Evolutionary conservation across 2,888 invertebrate species (phyloP), one percentile per base, ranked within the genome.

Genomic region (Zelleria hepariella): DNA sequence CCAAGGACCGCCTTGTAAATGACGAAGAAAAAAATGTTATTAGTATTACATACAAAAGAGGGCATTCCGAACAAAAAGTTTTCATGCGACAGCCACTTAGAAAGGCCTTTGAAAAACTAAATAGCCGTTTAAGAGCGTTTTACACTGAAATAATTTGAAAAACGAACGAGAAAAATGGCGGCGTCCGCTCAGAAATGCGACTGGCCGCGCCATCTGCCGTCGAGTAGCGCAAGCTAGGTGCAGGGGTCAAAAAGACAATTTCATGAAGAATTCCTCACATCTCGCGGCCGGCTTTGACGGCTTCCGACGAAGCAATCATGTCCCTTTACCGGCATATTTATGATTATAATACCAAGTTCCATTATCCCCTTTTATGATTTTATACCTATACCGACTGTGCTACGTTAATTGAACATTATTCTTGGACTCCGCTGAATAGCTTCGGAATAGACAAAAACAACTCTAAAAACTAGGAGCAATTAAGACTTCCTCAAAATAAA

Each of bases 281-380:
- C 74, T 73, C 71, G 84, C 86, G 85, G 85, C 71, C 68, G 32
- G 76, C 88, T 88, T 88, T 88, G 88, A 87, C 77, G 82, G 74
- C 71, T 85, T 82, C 87, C 87, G 82, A 85, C 86, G 84, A 82
- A 82, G 86, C 84, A 87, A 88, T 88, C 88, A 86, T 82, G 70
- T 80, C 86, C 81, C 80, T 80, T 87, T 87, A 86, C 82, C 75
- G 82, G 76, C 82, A 85, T 87, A 87, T 88, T 88, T 87, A 87
- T 82, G 86, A 86, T 87, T 86, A 86, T 87, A 87, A 87, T 86
- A 87, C 86, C 77, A 74, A 75, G 82, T 78, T 82, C 83, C 82
- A 80, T 86, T 86, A 86, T 86, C 80, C 80, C 82, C 78, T 82
- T n/a, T 85, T 85, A 86, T 86, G 60, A 86, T 84, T 82, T 84